These are phyloP conservation scores for Mycalesis mineus DNA, from an alignment of 2,888 invertebrate genomes.

Conservation along the genomic window DNA sequence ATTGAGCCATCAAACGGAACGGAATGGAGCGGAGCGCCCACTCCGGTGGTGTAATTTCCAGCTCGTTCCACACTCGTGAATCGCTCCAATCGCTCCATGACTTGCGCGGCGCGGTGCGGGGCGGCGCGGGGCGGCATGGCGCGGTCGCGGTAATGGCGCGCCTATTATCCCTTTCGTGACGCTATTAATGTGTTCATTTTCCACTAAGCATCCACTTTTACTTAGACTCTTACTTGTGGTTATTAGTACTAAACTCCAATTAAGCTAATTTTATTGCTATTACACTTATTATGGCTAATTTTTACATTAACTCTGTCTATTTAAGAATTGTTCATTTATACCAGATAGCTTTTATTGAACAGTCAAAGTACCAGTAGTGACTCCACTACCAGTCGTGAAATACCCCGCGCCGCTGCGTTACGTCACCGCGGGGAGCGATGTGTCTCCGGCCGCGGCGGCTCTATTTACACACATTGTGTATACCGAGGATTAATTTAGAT, in stretches of 20 bases:
- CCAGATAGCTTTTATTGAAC: too few species aligned
- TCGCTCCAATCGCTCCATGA: conserved; percentile 2
- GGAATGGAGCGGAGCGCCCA: neutral
- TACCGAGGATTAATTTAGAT: neutral
- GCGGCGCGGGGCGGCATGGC: too few species aligned
- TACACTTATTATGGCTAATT: too few species aligned
- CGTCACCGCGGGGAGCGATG: neutral
- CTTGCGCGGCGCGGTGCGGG: neutral
- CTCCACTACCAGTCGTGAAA: too few species aligned
- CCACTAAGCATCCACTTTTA: neutral
- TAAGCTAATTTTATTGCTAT: too few species aligned
- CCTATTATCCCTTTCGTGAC: neutral
- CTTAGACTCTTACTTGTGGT: too few species aligned
- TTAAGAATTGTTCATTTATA: too few species aligned
- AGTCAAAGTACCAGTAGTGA: too few species aligned
- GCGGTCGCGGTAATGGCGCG: neutral
- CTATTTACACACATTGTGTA: neutral
- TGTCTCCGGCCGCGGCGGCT: neutral
- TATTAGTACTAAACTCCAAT: too few species aligned
- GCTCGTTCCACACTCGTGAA: neutral
- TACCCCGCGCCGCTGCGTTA: too few species aligned
- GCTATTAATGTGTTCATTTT: neutral
- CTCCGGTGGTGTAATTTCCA: neutral
- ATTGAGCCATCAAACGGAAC: conserved; percentile 17
- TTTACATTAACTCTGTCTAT: too few species aligned